Base-by-base conservation (phyloP, 2,797 vertebrate species). In the Agapornis canus region DNA sequence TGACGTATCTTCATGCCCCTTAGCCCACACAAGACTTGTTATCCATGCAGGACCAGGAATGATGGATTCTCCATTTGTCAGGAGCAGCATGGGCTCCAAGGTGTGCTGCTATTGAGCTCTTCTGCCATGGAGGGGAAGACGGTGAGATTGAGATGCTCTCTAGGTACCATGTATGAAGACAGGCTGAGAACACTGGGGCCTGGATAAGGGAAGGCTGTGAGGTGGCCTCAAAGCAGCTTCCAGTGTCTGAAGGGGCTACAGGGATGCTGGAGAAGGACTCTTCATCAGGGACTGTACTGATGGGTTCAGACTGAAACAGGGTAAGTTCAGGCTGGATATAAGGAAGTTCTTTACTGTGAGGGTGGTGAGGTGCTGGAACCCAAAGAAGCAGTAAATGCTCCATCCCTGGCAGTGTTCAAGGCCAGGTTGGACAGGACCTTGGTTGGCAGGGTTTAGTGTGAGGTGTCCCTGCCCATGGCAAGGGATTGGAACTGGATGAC, bases 1-100 rank as follows among this genome's bases (percentile, higher is more conserved):
- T 0, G 2, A 57, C 3, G 57, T 39, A 35, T 49, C 27, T 83
- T 56, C 0, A 0, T 6, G 49, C 27, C 15, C 1, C 0, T 64
- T 39, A 21, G 16, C 45, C 77, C 20, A 26, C 0, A 0, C 13
- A 11, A 45, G 60, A 19, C 20, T 35, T 29, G 15, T 56, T 56
- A 37, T 13, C 64, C 21, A 0, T 4, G 15, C 45, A 69, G 78
- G 43, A 43, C 17, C 18, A 42, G 9, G 29, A 82, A 9, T 8
- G 29, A 61, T 3, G 31, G 29, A 32, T 37, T 64, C 27, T 64
- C 27, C 20, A 1, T 22, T 60, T 1, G 0, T 16, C 69, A 57
- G 43, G 57, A 82, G 73, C 83, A 64, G 32, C 0, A 4, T 32
- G 45, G 39, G 59, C 59, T 76, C 39, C 2, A 0, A 45, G 16